Evolutionary conservation across 2,797 vertebrate species (phyloP), one percentile per base, ranked within the genome.

Genomic region (Manis javanica): DNA sequence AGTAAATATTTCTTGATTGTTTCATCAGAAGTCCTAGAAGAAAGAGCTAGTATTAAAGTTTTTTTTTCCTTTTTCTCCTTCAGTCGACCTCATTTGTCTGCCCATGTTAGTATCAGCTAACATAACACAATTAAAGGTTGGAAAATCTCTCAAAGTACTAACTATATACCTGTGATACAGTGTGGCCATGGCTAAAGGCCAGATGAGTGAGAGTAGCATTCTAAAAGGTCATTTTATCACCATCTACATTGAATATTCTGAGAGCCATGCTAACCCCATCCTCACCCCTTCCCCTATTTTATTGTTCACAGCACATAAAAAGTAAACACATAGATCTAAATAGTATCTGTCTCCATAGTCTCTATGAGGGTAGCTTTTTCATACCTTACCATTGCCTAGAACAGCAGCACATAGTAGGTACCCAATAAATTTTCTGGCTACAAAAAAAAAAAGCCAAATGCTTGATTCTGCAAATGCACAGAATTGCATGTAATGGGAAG

Each of bases 41-140:
- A 94, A 37, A 86, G 7, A 86, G 74, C 37, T 74, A 42, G 23
- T 74, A 86, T 34, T 34, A 68, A 96, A 77, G 29, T 89, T 69
- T 49, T 90, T 37, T 84, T 84, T 77, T 31, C 55, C 55, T 57
- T 94, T 91, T 37, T 87, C 24, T 95, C 55, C 24, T 86, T 87
- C 23, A 75, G 26, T 72, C 46, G 31, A 79, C 64, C 31, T 93
- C 78, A 88, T 68, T 78, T 89, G 66, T 86, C 74, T 74, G 13
- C 39, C 77, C 16, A 68, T 42, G 15, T 85, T 85, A 94, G 21
- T 42, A 94, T 81, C 3, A 84, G 11, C 49, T 88, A 64, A 86
- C 34, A 59, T 92, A 92, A 37, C 84, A 89, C 72, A 91, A 23
- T 77, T 64, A 66, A 91, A 91, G 31, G 29, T 64, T 87, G 69